phyloP scores from a whole-genome alignment of 2,888 invertebrate species.

The Isotomurus palustris region DNA sequence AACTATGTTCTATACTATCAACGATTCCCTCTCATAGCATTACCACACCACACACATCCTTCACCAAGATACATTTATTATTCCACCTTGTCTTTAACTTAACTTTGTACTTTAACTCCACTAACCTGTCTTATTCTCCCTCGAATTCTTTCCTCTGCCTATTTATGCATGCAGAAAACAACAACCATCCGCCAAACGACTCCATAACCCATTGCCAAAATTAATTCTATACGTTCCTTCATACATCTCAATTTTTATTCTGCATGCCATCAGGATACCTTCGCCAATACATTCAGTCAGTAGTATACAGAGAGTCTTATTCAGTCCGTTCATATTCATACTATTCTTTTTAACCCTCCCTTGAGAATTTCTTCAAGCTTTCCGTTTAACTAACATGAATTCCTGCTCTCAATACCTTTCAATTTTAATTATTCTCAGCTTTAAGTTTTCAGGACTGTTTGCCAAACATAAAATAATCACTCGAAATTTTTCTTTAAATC shows the following conservation, averaged over 20 bases:
- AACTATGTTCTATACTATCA: not conserved
- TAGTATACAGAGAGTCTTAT: not conserved
- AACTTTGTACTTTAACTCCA: not conserved
- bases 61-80: no score
- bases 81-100: not conserved
- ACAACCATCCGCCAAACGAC: conserved; percentile 28
- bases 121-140: not conserved
- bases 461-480: no score
- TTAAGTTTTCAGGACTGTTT: no score
- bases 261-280: not conserved
- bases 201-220: conserved; percentile 30
- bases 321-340: conserved; percentile 6
- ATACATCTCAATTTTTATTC: conserved; percentile 29
- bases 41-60: conserved; percentile 11
- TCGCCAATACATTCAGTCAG: not conserved
- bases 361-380: not conserved
- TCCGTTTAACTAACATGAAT: no score
- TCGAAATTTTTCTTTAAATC: no score
- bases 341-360: conserved; percentile 5
- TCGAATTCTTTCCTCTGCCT: not conserved
- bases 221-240: conserved; percentile 25
- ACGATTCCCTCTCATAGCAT: conserved; percentile 14
- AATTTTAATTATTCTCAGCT: no score
- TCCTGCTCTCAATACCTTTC: no score
- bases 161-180: conserved; percentile 26